phyloP scores from a whole-genome alignment of 2,113 vertebrate genomes.

The Rhabdornis inornatus region DNA sequence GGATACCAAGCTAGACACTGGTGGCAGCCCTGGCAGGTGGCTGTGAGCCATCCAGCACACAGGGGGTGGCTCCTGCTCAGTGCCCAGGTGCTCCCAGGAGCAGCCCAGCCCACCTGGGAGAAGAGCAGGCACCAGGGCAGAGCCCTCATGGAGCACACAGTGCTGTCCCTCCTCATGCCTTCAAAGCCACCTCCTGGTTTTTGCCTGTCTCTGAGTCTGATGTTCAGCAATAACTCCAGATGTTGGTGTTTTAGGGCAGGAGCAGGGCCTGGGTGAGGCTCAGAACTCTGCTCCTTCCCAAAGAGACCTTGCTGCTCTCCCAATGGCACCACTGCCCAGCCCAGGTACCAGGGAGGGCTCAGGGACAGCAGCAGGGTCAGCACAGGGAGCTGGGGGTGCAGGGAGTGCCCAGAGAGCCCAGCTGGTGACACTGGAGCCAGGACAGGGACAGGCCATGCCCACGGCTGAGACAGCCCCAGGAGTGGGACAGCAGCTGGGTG shows the following conservation, averaged over 20 bases:
- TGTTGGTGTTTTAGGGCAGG: neutral
- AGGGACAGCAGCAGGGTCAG: neutral
- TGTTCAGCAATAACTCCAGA: neutral
- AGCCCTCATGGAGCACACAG: fast-evolving
- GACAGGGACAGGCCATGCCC: neutral
- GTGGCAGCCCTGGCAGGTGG: neutral
- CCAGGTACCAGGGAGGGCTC: neutral
- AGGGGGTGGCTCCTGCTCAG: neutral
- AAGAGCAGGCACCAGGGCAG: neutral
- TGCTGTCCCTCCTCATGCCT: fast-evolving
- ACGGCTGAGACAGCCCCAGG: fast-evolving
- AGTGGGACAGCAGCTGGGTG: neutral
- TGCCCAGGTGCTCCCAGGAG: fast-evolving
- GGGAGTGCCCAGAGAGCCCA: neutral
- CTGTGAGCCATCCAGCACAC: neutral
- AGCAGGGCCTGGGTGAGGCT: neutral
- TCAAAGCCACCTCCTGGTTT: neutral
- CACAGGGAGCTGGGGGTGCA: neutral
- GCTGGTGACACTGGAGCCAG: neutral
- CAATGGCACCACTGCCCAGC: fast-evolving
- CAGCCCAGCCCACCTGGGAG: neutral
- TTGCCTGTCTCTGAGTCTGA: neutral
- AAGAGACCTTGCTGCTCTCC: neutral
- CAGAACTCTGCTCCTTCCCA: neutral
- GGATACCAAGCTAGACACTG: fast-evolving